Conservation (phyloP, 1,140 invertebrate genomes). For the Sycophaga agraensis region DNA sequence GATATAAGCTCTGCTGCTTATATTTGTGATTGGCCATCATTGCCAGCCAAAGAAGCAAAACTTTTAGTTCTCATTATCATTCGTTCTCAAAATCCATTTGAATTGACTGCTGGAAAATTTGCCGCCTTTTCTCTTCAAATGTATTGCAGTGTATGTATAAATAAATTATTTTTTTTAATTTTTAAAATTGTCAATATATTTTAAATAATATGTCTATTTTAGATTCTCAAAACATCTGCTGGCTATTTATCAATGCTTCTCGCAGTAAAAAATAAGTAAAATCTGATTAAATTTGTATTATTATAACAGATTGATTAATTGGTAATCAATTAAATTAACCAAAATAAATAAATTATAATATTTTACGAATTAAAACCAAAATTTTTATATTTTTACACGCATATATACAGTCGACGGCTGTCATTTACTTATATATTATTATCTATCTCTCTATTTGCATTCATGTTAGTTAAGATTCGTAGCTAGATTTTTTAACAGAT, state of each 20-base stretch:
- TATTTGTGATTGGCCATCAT: slow-evolving; percentile 19
- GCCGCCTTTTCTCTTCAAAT: slow-evolving; percentile 38
- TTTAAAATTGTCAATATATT: slow-evolving; percentile 31
- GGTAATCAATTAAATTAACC: too few species aligned
- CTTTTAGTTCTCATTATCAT: slow-evolving; percentile 37
- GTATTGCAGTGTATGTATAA: slow-evolving; percentile 50
- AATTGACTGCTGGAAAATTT: slow-evolving; percentile 29
- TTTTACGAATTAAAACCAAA: too few species aligned
- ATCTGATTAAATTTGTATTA: too few species aligned
- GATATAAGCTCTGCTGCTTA: slow-evolving; percentile 24
- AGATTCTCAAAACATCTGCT: slow-evolving; percentile 57
- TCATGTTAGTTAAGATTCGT: too few species aligned
- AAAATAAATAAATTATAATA: too few species aligned
- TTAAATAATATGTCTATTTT: slow-evolving; percentile 31
- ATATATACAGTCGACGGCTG: too few species aligned
- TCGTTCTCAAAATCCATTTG: slow-evolving; percentile 38
- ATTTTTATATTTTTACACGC: too few species aligned
- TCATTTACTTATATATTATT: too few species aligned
- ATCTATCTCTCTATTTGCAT: too few species aligned
- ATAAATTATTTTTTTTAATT: too few species aligned
- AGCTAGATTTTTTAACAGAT: too few species aligned
- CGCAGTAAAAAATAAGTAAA: slow-evolving; percentile 32
- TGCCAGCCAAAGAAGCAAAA: slow-evolving; percentile 13
- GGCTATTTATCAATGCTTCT: slow-evolving; percentile 54
- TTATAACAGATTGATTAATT: too few species aligned